These are phyloP conservation scores for Papilio elwesi DNA, from an alignment of 2,888 invertebrate species.

Conservation along the genomic window DNA sequence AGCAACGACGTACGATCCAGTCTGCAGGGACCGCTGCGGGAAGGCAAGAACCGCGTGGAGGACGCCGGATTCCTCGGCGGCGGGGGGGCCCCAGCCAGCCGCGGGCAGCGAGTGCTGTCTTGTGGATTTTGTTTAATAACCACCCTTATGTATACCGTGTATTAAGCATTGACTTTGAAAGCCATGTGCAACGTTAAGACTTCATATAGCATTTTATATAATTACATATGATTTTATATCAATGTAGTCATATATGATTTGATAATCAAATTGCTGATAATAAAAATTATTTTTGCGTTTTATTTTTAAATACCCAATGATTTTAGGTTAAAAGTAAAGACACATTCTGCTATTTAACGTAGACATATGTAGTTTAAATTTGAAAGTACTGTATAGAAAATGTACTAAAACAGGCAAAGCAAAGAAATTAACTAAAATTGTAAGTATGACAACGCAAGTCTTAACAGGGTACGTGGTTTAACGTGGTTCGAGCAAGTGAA, in stretches of 20 bases:
- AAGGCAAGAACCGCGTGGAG: constrained; percentile 81
- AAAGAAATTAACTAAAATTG: not conserved
- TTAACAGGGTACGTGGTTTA: constrained; percentile 40
- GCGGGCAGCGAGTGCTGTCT: constrained; percentile 55
- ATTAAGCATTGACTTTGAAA: constrained; percentile 69
- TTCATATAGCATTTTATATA: constrained; percentile 24
- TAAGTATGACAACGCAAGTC: constrained; percentile 24
- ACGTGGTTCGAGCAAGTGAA: constrained; percentile 22
- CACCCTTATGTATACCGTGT: constrained; percentile 64
- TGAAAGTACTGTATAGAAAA: not conserved
- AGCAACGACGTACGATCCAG: constrained; percentile 85
- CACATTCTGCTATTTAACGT: not conserved
- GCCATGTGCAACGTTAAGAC: constrained; percentile 64
- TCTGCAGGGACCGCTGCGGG: constrained; percentile 86
- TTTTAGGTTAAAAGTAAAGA: not conserved
- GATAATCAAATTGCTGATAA: not conserved
- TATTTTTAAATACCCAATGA: not conserved
- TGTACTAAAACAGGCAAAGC: not conserved
- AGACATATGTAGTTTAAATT: not conserved
- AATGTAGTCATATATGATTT: not conserved
- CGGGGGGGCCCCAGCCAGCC: constrained; percentile 59
- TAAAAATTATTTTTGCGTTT: not conserved
- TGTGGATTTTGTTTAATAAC: constrained; percentile 71
- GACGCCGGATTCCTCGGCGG: constrained; percentile 77
- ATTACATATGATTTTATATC: not conserved